Conservation (phyloP, 2,113 vertebrate species). For the Cryptotis parvus region DNA sequence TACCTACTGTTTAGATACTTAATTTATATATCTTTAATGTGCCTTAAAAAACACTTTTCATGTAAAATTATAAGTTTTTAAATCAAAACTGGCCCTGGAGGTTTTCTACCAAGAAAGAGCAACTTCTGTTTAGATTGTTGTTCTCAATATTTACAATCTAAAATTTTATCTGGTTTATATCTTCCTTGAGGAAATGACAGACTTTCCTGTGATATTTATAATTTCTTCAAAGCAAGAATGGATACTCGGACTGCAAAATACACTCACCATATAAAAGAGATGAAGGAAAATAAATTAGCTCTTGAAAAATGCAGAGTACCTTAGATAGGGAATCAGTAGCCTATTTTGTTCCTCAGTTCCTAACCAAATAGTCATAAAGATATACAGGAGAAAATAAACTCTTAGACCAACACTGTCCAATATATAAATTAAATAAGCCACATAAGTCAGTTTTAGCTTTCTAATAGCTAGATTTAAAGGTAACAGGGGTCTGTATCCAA, state of each 20-base stretch:
- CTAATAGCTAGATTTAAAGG: not conserved
- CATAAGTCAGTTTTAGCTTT: not conserved
- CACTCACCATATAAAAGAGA: not conserved
- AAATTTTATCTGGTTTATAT: constrained; percentile 15
- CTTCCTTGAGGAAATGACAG: not conserved
- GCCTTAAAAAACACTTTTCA: not conserved
- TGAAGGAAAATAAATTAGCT: too few species aligned
- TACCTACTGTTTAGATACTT: not conserved
- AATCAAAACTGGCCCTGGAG: not conserved
- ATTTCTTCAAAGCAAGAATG: constrained; percentile 45
- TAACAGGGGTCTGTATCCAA: too few species aligned
- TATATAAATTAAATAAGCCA: not conserved
- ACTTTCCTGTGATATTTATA: not conserved
- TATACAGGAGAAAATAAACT: not conserved
- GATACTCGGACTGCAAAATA: not conserved
- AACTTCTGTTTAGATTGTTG: not conserved
- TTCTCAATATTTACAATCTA: not conserved
- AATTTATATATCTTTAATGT: not conserved
- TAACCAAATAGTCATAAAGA: not conserved
- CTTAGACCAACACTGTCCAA: not conserved
- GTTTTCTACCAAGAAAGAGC: not conserved
- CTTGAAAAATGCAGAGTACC: not conserved
- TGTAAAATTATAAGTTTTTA: constrained; percentile 18
- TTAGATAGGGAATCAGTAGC: not conserved
- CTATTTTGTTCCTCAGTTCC: not conserved